A percentile compares a stretch with the other conserved stretches of the same genome.
Conservation (phyloP, 2,888 invertebrate species). For the Zeuzera pyrina region DNA sequence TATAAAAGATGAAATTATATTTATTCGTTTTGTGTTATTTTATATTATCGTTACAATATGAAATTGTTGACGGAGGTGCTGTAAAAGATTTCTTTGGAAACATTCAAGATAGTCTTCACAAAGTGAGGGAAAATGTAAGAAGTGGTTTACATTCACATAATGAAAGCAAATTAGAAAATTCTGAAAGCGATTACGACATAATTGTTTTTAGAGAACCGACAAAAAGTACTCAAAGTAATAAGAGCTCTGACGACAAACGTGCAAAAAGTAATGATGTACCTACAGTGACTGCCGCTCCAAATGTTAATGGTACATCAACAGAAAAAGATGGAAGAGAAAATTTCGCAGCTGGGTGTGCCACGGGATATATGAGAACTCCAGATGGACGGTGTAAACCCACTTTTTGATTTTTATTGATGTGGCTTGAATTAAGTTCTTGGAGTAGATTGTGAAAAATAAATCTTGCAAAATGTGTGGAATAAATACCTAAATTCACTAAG, state of each 20-base stretch:
- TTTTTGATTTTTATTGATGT: no score
- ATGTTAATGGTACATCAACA: background rate
- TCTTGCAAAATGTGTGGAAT: no score
- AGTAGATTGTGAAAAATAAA: no score
- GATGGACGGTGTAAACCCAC: constrained; percentile 51
- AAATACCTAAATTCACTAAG: no score
- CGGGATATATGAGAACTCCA: constrained; percentile 38
- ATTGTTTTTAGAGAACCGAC: background rate
- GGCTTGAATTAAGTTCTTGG: no score
- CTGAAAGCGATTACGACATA: constrained; percentile 1
- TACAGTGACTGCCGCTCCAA: constrained; percentile 13
- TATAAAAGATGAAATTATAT: constrained; percentile 27
- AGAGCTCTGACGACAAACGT: constrained; percentile 9
- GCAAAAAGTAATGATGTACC: constrained; percentile 6
- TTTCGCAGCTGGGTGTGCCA: constrained; percentile 35
- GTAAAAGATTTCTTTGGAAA: constrained; percentile 25
- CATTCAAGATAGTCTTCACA: constrained; percentile 23
- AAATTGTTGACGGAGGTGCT: constrained; percentile 24
- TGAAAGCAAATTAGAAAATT: constrained; percentile 5
- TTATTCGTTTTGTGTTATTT: constrained; percentile 24
- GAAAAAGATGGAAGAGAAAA: constrained; percentile 41
- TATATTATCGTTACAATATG: constrained; percentile 20
- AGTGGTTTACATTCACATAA: constrained; percentile 13
- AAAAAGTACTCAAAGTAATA: constrained; percentile 1
- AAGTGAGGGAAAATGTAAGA: constrained; percentile 25